Evolutionary conservation across 2,888 invertebrate genomes (phyloP).

Genomic region (Nasonovia ribisnigri): DNA sequence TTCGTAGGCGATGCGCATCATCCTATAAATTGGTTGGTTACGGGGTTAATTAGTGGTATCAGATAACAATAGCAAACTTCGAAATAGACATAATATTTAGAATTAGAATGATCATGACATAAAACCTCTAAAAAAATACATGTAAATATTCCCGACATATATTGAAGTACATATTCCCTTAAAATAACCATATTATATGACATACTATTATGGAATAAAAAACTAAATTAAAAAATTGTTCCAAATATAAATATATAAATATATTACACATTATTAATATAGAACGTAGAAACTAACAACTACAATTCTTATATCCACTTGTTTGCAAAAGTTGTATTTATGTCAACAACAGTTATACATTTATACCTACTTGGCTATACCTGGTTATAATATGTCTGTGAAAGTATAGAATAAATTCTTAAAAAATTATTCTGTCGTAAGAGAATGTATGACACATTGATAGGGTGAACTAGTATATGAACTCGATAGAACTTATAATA

Average conservation of each 20-base stretch:
- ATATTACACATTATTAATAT: background rate
- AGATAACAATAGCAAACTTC: too few relatives aligned
- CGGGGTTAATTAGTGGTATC: background rate
- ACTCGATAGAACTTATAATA: background rate
- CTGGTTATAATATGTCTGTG: background rate
- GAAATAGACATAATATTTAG: too few relatives aligned
- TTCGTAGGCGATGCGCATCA: background rate
- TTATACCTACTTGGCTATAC: too few relatives aligned
- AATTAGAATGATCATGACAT: too few relatives aligned
- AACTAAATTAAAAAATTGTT: background rate
- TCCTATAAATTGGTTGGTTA: background rate
- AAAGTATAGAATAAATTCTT: too few relatives aligned
- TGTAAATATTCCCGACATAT: too few relatives aligned
- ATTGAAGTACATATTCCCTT: too few relatives aligned
- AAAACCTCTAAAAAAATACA: too few relatives aligned
- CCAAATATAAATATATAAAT: background rate
- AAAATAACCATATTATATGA: too few relatives aligned
- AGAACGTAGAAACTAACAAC: background rate
- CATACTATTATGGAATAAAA: background rate
- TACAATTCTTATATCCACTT: background rate
- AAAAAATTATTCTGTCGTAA: background rate
- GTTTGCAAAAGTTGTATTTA: background rate
- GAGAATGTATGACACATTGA: background rate
- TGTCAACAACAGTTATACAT: background rate
- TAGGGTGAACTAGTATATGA: background rate